Evolutionary conservation across 2,113 vertebrate genomes (phyloP), one percentile per base, ranked within the genome.

Genomic region (Otocyon megalotis): DNA sequence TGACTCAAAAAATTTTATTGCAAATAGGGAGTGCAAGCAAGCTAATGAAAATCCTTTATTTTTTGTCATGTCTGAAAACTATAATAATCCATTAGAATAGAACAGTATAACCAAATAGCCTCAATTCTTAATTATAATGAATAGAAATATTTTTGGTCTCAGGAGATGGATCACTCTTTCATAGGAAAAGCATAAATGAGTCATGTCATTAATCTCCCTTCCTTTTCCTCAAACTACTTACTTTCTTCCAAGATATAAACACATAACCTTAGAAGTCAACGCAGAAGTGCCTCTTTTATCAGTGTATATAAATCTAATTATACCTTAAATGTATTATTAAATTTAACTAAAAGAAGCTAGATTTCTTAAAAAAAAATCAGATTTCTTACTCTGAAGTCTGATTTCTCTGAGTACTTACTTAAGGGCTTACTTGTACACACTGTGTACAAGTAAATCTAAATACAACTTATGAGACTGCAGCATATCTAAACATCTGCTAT

Each of bases 281-380:
- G 32, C 32, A 76, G 24, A 94, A 48, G 20, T 71, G 32, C 17
- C 11, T 28, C 43, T 67, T 97, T 90, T 58, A 96, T 3, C n/a
- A 56, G 15, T 56, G 37, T 58, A 90, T 60, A 88, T 8, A 82
- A 56, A 92, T 92, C 77, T 88, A 93, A 83, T 87, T 88, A 82
- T 0, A 79, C 19, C 83, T 87, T 83, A 88, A 83, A 60, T 72
- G 79, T 35, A 81, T 50, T 85, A 88, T n/a, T 84, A 80, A 54
- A 53, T 81, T 72, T 86, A 54, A 79, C 2, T 48, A 79, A 88
- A 48, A 74, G 10, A 86, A 94, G 80, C 88, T 13, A 86, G 26
- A 76, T 92, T 72, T 82, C 22, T 88, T 93, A 94, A 83, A 88
- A 48, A 74, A 8, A 85, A 91, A 84, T 90, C 16, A 86, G 14